These are phyloP conservation scores for Sphaeridia pumilis DNA, from an alignment of 2,888 invertebrate genomes.

Conservation along the genomic window DNA sequence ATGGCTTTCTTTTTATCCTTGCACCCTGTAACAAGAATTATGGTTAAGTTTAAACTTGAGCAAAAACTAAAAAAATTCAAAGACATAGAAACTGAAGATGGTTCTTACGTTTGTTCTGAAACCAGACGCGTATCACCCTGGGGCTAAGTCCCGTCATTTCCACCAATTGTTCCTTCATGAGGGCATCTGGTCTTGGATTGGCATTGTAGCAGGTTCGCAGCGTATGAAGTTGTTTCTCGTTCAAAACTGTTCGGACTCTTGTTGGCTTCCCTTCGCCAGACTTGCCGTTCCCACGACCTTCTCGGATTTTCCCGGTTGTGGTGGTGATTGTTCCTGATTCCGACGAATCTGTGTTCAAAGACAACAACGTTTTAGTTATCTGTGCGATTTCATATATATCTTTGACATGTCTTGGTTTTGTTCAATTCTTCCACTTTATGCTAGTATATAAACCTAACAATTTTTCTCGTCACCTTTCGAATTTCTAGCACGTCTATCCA, in stretches of 20 bases:
- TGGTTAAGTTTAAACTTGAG: neutral
- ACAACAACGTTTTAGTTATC: constrained; percentile 11
- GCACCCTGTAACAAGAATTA: constrained; percentile 47
- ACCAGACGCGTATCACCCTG: constrained; percentile 97
- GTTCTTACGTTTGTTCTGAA: constrained; percentile 69
- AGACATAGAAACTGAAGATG: neutral
- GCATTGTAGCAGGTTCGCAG: constrained; percentile 94
- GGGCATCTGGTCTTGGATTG: constrained; percentile 95
- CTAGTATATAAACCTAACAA: too few relatives aligned
- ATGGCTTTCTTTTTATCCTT: constrained; percentile 96
- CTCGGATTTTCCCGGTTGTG: constrained; percentile 45
- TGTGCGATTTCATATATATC: neutral
- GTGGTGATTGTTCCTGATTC: constrained; percentile 68
- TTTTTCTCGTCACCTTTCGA: neutral
- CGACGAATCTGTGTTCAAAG: constrained; percentile 64
- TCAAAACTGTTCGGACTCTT: constrained; percentile 94
- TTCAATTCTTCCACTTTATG: too few relatives aligned
- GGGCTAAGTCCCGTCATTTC: constrained; percentile 98
- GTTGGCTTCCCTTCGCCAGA: constrained; percentile 81
- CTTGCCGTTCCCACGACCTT: constrained; percentile 42
- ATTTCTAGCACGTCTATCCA: too few relatives aligned
- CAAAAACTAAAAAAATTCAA: neutral
- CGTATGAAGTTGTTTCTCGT: constrained; percentile 96
- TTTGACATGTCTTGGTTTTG: too few relatives aligned
- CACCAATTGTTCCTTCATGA: constrained; percentile 89